Evolutionary conservation across 2,113 vertebrate genomes (phyloP), one percentile per base, ranked within the genome.

Genomic region (Aegypius monachus): DNA sequence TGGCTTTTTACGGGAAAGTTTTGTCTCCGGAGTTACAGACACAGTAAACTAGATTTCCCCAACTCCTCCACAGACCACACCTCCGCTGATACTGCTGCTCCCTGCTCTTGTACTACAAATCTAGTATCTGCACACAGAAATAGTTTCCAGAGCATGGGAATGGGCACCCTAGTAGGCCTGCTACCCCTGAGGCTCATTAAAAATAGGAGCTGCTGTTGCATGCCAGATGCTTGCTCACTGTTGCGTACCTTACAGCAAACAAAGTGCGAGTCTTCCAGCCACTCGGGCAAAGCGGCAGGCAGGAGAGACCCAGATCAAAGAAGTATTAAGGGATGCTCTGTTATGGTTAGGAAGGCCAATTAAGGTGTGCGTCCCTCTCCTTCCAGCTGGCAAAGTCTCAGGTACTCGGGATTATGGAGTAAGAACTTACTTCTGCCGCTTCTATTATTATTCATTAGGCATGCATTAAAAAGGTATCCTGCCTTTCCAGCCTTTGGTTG

Each of bases 231-330:
- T 94, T 85, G 92, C 94, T 95, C 81, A 61, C 48, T 53, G 70
- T 22, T 81, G 53, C n/a, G 48, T 87, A 91, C 96, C 96, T 94
- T 66, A 22, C 25, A 96, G 94, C 88, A 89, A 83, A 36, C 1
- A 6, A 62, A 84, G 71, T 0, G 13, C 5, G 4, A 5, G n/a
- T 19, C 81, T 95, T 82, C 93, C 91, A 93, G 94, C 36, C 70
- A 38, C 48, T 62, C 2, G 2, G 62, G 89, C 73, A 91, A 59
- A 67, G 45, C 71, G 34, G 73, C 50, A 86, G 50, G 32, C 67
- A 75, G 94, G 48, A 94, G 86, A 95, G 78, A 95, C 36, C n/a
- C 74, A 77, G 95, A 91, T 91, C 86, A 93, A 91, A 92, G 82
- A 43, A 82, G 23, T 16, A 73, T 70, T 32, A 25, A 78, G 72